A percentile compares a stretch with the other conserved stretches of the same genome.
These are phyloP conservation scores for Tetramorium simillimum DNA, from an alignment of 1,140 invertebrate genomes.

Conservation along the genomic window DNA sequence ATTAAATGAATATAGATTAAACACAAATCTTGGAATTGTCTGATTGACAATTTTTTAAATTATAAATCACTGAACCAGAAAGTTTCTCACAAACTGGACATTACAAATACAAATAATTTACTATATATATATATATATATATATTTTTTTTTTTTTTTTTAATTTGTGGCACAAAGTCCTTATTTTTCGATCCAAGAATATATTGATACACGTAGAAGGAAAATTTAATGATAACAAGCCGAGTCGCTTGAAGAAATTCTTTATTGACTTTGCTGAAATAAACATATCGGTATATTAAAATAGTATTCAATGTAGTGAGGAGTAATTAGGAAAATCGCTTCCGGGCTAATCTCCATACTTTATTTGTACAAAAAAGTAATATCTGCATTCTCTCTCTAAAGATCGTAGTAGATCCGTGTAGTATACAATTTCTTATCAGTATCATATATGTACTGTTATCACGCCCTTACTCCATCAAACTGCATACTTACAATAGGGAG, in stretches of 20 bases:
- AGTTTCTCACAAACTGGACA: background rate
- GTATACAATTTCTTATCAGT: conserved; percentile 81
- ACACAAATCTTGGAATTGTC: background rate
- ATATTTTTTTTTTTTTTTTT: too few relatives aligned
- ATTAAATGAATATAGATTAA: background rate
- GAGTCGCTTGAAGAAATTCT: conserved; percentile 31
- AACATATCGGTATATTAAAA: conserved; percentile 67
- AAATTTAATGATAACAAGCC: conserved; percentile 23
- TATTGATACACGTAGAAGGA: background rate
- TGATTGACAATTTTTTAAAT: background rate
- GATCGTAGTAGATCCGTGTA: conserved; percentile 73
- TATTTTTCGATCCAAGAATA: background rate
- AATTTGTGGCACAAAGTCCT: too few relatives aligned
- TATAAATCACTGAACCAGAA: background rate
- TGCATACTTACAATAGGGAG: background rate
- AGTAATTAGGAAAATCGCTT: conserved; percentile 73
- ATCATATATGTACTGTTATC: conserved; percentile 57
- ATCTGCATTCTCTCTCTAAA: background rate
- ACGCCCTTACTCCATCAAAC: background rate
- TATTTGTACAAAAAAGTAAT: conserved; percentile 55
- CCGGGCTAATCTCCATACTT: conserved; percentile 64
- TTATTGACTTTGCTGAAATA: conserved; percentile 80
- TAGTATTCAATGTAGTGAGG: background rate
- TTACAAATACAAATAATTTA: too few relatives aligned
- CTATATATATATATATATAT: too few relatives aligned